These are phyloP conservation scores for Byasa hedistus DNA, from an alignment of 2,888 invertebrate genomes.

Conservation along the genomic window DNA sequence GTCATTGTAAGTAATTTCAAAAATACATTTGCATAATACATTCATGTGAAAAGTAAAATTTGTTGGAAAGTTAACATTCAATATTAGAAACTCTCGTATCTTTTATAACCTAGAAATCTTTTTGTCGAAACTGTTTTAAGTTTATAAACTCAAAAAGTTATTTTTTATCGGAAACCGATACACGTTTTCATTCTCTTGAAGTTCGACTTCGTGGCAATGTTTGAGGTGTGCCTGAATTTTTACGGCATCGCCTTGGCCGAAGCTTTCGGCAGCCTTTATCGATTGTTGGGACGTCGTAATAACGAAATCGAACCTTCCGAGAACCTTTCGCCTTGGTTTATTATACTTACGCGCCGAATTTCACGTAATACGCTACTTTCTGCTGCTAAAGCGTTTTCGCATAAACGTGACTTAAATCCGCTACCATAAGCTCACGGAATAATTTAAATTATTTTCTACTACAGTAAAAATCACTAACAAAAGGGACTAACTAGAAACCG, in stretches of 20 bases:
- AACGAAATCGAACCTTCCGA: conserved; percentile 25
- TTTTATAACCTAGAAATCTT: conserved; percentile 5
- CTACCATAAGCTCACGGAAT: background rate
- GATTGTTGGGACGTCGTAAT: conserved; percentile 26
- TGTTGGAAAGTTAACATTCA: too few species aligned
- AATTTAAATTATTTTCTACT: background rate
- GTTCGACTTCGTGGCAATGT: conserved; percentile 10
- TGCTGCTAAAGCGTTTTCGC: conserved; percentile 29
- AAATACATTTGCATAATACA: too few species aligned
- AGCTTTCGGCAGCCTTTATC: conserved; percentile 11
- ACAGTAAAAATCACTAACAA: background rate
- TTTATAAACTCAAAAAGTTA: conserved; percentile 5
- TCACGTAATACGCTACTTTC: conserved; percentile 28
- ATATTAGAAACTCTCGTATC: too few species aligned
- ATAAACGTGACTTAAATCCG: background rate
- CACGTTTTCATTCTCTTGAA: conserved; percentile 15
- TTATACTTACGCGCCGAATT: conserved; percentile 28
- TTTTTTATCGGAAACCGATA: conserved; percentile 9
- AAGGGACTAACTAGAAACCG: background rate
- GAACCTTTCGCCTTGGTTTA: conserved; percentile 27
- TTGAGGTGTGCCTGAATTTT: conserved; percentile 28
- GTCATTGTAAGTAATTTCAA: too few species aligned
- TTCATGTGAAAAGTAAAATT: too few species aligned
- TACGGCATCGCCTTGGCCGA: conserved; percentile 3
- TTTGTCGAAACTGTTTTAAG: conserved; percentile 4